Percentiles rank a stretch among this genome's conserved stretches.
phyloP scores from a whole-genome alignment of 2,797 vertebrate species.

The Propithecus perrieri region DNA sequence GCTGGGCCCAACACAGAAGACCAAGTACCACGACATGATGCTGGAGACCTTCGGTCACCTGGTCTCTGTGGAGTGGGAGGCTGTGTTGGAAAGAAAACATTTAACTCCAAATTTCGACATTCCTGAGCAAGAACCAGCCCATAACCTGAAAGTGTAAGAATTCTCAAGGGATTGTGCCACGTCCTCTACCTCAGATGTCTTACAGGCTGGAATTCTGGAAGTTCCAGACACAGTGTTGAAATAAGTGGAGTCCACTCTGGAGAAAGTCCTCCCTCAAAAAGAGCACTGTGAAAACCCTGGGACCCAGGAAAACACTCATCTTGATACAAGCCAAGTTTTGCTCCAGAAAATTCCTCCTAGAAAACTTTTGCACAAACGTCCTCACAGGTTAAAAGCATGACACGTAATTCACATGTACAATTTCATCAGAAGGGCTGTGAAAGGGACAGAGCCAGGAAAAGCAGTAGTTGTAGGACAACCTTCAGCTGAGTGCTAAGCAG shows the following conservation, averaged over 20 bases:
- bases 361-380: background rate
- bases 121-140: background rate
- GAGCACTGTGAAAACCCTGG: background rate
- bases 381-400: background rate
- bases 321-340: background rate
- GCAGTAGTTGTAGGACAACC: background rate
- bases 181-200: background rate
- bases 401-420: rapidly evolving
- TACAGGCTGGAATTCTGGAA: background rate
- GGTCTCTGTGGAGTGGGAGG: slow-evolving; percentile 74
- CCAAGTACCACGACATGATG: slow-evolving; percentile 70
- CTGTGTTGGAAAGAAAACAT: background rate
- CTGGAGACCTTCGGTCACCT: slow-evolving; percentile 71
- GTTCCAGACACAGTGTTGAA: background rate
- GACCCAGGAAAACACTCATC: background rate
- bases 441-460: background rate
- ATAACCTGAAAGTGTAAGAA: background rate
- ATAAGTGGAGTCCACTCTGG: background rate
- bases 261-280: background rate
- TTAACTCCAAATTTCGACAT: background rate
- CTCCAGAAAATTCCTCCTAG: background rate
- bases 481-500: background rate
- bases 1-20: slow-evolving; percentile 33
- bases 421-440: background rate
- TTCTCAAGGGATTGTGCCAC: background rate